phyloP scores from a whole-genome alignment of 2,888 invertebrate genomes.

The Idaea dimidiata region DNA sequence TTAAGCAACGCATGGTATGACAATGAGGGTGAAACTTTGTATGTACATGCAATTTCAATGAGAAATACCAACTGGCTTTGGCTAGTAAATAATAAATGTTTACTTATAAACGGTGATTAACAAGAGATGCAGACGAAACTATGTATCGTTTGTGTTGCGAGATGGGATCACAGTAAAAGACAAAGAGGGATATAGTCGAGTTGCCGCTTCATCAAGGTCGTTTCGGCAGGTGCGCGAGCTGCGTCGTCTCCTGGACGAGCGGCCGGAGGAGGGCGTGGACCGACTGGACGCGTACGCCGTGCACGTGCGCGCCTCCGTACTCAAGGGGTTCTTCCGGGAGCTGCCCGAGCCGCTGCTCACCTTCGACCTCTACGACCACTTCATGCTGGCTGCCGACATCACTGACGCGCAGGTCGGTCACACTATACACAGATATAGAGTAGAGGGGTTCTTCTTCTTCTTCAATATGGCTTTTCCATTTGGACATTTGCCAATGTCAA shows the following conservation, averaged over 20 bases:
- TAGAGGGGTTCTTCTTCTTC: too few relatives aligned
- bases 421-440: not conserved
- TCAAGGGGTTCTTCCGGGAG: slow-evolving; percentile 94
- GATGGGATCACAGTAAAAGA: not conserved
- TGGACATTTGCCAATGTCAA: too few relatives aligned
- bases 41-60: too few relatives aligned
- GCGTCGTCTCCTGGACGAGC: slow-evolving; percentile 87
- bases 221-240: slow-evolving; percentile 88
- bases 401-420: slow-evolving; percentile 85
- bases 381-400: slow-evolving; percentile 92
- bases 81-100: not conserved
- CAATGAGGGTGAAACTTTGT: too few relatives aligned
- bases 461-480: too few relatives aligned
- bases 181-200: not conserved
- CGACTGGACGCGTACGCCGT: slow-evolving; percentile 91
- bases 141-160: not conserved
- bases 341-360: slow-evolving; percentile 96
- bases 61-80: not conserved
- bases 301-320: slow-evolving; percentile 93
- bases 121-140: too few relatives aligned
- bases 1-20: too few relatives aligned
- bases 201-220: too few relatives aligned
- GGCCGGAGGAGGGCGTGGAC: slow-evolving; percentile 84
- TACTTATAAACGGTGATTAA: too few relatives aligned
- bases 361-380: slow-evolving; percentile 96